Conservation (phyloP, 2,888 invertebrate species). For the Candidula unifasciata region DNA sequence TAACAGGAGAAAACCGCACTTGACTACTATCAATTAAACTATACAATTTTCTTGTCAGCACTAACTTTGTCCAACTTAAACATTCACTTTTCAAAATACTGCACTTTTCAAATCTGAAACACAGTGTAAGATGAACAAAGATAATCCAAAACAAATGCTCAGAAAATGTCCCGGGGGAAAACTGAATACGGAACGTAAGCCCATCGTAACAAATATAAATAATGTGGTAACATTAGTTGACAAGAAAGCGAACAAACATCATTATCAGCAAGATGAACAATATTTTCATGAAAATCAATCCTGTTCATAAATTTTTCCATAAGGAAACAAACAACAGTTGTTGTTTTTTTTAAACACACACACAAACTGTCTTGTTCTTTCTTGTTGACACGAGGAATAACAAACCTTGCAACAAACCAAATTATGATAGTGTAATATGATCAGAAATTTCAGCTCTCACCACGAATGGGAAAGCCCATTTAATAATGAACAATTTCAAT, state of each 20-base stretch:
- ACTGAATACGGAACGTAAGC: slow-evolving; percentile 1
- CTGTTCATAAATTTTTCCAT: too few species aligned
- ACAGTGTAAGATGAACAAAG: neutral
- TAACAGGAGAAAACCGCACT: too few species aligned
- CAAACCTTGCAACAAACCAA: neutral
- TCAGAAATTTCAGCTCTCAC: neutral
- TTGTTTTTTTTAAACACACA: too few species aligned
- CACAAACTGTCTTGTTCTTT: neutral
- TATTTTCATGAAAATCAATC: neutral
- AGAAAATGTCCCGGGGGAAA: slow-evolving; percentile 3
- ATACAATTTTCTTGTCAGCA: neutral
- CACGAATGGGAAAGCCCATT: slow-evolving; percentile 5
- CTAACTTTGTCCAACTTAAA: neutral
- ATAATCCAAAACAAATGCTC: neutral
- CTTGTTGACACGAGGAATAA: neutral
- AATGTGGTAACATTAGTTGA: slow-evolving; percentile 28
- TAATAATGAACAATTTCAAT: slow-evolving; percentile 28
- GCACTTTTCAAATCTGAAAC: neutral
- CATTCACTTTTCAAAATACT: neutral
- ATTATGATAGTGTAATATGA: neutral
- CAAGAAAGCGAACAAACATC: slow-evolving; percentile 7
- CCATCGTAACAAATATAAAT: slow-evolving; percentile 11
- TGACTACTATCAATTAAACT: too few species aligned
- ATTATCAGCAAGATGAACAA: slow-evolving; percentile 6
- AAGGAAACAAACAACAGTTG: too few species aligned